A percentile compares a stretch with the other conserved stretches of the same genome.
Conservation (phyloP, 2,113 vertebrate species). For the Myotis yumanensis region DNA sequence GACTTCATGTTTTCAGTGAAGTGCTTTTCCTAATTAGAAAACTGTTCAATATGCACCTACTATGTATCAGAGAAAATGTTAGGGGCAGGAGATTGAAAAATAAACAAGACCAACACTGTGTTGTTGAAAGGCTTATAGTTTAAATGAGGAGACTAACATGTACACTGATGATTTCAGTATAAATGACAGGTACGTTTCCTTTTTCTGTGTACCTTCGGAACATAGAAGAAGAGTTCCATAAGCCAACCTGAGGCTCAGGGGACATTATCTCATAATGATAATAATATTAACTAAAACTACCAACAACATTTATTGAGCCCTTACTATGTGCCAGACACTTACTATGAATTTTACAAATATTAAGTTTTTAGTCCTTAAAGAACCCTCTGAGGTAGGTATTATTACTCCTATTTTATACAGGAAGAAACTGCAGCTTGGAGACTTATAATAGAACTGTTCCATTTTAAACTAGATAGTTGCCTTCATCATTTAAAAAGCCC, state of each 20-base stretch:
- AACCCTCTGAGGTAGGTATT: neutral
- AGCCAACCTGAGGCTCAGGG: neutral
- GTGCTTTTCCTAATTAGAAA: neutral
- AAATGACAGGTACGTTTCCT: neutral
- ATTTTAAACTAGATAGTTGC: neutral
- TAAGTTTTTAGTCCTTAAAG: neutral
- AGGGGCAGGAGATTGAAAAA: neutral
- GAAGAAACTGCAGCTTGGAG: neutral
- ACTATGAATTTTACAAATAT: neutral
- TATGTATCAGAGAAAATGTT: neutral
- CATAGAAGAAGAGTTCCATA: neutral
- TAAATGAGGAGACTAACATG: neutral
- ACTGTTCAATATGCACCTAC: neutral
- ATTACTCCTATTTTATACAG: neutral
- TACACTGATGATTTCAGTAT: neutral
- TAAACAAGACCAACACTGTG: neutral
- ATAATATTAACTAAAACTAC: neutral
- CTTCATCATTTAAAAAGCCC: conserved; percentile 33
- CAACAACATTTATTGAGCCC: neutral
- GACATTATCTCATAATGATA: neutral
- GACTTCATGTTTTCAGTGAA: neutral
- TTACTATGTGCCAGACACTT: neutral
- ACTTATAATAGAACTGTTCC: neutral
- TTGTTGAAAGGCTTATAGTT: conserved; percentile 7
- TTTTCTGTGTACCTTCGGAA: neutral